Conservation (phyloP, 2,797 vertebrate species). For the Ptychadena robeensis region DNA sequence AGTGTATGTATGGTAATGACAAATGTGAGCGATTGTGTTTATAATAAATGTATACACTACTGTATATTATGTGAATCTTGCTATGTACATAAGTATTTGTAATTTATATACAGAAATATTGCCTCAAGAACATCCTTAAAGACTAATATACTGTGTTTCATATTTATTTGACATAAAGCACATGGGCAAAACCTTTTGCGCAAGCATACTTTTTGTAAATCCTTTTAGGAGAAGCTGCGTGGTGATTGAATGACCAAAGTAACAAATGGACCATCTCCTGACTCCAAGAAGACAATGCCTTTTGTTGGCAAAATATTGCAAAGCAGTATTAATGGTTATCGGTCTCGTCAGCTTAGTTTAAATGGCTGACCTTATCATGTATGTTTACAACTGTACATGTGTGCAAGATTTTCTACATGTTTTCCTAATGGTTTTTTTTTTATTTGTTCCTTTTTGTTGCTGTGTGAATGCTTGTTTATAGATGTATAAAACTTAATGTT, state of each 20-base stretch:
- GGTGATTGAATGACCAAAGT: constrained; percentile 9
- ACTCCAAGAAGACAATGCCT: background rate
- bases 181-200: background rate
- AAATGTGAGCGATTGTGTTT: constrained; percentile 23
- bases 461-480: background rate
- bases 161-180: constrained; percentile 2
- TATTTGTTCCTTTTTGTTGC: background rate
- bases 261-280: background rate
- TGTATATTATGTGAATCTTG: constrained; percentile 35
- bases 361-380: background rate
- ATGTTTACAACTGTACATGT: constrained; percentile 1
- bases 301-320: background rate
- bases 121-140: background rate
- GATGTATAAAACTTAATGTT: background rate
- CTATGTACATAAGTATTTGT: constrained; percentile 23
- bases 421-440: background rate
- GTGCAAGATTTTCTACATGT: background rate
- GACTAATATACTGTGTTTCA: constrained; percentile 11
- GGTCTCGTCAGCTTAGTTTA: background rate
- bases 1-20: constrained; percentile 18
- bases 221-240: background rate
- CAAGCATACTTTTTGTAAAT: constrained; percentile 18
- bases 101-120: background rate
- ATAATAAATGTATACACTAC: constrained; percentile 29
- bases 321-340: background rate